Conservation (phyloP, 1,140 invertebrate genomes). For the Papilio dardanus region DNA sequence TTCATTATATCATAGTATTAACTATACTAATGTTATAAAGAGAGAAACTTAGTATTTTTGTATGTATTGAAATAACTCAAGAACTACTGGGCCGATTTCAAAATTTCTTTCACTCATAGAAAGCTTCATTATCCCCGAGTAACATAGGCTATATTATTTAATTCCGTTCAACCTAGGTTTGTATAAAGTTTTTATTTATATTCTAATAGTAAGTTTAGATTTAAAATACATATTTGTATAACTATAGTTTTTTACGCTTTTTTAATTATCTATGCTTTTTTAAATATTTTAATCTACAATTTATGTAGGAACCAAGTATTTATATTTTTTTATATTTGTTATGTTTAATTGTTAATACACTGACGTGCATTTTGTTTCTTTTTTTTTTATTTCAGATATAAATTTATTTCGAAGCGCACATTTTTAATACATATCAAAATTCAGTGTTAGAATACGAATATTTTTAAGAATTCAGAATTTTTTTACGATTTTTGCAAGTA, state of each 20-base stretch:
- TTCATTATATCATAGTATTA: too few relatives aligned
- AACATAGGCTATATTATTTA: too few relatives aligned
- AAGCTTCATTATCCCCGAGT: too few relatives aligned
- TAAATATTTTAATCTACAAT: constrained; percentile 7
- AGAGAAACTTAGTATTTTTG: too few relatives aligned
- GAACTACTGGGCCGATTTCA: too few relatives aligned
- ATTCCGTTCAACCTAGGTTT: not conserved
- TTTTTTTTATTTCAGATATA: not conserved
- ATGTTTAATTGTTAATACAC: constrained; percentile 10
- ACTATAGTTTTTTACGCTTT: not conserved
- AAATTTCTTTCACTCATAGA: too few relatives aligned
- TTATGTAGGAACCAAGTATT: constrained; percentile 36
- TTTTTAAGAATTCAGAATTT: not conserved
- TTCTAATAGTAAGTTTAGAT: not conserved
- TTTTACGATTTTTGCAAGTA: not conserved
- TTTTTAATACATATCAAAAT: constrained; percentile 34
- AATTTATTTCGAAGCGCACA: constrained; percentile 20
- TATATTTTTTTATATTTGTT: constrained; percentile 7
- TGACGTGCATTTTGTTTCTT: not conserved
- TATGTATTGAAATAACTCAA: too few relatives aligned
- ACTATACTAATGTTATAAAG: too few relatives aligned
- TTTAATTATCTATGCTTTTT: constrained; percentile 22
- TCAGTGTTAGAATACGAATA: not conserved
- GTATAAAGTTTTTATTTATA: constrained; percentile 32
- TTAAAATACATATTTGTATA: too few relatives aligned